Evolutionary conservation across 2,888 invertebrate species (phyloP), one percentile per base, ranked within the genome.

Genomic region (Drosophila prostipennis): DNA sequence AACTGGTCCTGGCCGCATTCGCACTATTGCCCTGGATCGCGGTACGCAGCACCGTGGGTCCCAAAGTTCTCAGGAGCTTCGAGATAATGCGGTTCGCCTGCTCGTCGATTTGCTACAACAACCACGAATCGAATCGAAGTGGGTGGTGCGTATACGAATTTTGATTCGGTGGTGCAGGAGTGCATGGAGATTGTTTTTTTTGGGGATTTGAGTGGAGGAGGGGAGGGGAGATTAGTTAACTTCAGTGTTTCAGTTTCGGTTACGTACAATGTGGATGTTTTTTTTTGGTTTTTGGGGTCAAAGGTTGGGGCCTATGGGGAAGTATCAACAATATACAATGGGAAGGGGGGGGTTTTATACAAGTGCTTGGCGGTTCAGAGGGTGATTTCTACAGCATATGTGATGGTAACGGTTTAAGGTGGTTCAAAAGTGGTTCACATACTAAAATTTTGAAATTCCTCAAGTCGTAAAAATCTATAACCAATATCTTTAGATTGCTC

Each of bases 51-150:
- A 95, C 73, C 14, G 91, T 93, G 42, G 96, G 95, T 51, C 96
- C 96, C 89, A 97, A 94, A 73, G 95, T 93, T 89, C 95, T 94
- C 92, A 97, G 94, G 89, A 96, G 92, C 91, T 92, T 91, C 42
- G 91, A 88, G 69, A 92, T 85, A 26, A 92, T 88, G 72, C 86
- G 89, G 78, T 92, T 92, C 58, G 88, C 90, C 79, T 91, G 91
- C 60, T 91, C 91, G 82, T 92, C 92, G 81, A 92, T 82, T 92
- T 92, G 91, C 91, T 92, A 91, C 87, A 91, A 91, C 90, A 91
- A 89, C 89, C 90, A 70, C 67, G 56, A 60, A 61, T 72, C 26
- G 26, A 26, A 26, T 26, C 26, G 26, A 26, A 26, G 26, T 26
- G 26, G 5, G 26, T 54, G 34, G 23, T 16, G 37, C 51, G 26